A percentile compares a stretch with the other conserved stretches of the same genome.
Conservation (phyloP, 1,140 invertebrate species). For the Pectinophora gossypiella region DNA sequence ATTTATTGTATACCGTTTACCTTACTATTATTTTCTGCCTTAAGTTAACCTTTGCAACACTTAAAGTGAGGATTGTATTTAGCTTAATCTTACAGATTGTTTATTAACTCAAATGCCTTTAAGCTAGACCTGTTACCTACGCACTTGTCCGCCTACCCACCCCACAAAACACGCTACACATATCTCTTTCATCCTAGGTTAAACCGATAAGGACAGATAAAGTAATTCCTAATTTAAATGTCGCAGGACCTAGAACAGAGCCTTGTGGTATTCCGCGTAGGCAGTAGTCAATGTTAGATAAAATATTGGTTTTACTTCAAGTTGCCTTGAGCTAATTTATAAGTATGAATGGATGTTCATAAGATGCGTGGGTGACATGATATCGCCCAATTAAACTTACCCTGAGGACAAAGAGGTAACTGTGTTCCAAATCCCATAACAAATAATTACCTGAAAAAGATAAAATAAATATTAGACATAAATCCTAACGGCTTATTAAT, state of each 20-base stretch:
- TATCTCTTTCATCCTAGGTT: slow-evolving; percentile 8
- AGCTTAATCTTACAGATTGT: too few species aligned
- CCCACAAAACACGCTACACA: slow-evolving; percentile 20
- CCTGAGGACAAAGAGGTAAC: too few species aligned
- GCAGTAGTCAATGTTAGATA: slow-evolving; percentile 20
- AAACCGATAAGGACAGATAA: slow-evolving; percentile 8
- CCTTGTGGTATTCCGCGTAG: slow-evolving; percentile 37
- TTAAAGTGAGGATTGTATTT: too few species aligned
- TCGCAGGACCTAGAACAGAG: slow-evolving; percentile 24
- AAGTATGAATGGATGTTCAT: too few species aligned
- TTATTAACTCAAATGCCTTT: not conserved
- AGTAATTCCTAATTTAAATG: slow-evolving; percentile 28
- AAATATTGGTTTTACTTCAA: slow-evolving; percentile 17
- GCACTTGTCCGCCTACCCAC: slow-evolving; percentile 29
- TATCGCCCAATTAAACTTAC: too few species aligned
- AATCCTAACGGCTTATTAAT: not conserved
- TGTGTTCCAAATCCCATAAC: too few species aligned
- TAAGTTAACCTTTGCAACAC: too few species aligned
- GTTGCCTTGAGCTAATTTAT: slow-evolving; percentile 25
- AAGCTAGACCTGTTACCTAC: slow-evolving; percentile 6
- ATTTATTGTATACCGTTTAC: too few species aligned
- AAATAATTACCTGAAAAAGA: slow-evolving; percentile 37
- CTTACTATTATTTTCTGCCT: too few species aligned
- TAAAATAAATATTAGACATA: slow-evolving; percentile 14
- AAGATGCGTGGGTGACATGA: too few species aligned